These are phyloP conservation scores for Puntigrus tetrazona DNA, from an alignment of 2,113 vertebrate species.

Conservation along the genomic window DNA sequence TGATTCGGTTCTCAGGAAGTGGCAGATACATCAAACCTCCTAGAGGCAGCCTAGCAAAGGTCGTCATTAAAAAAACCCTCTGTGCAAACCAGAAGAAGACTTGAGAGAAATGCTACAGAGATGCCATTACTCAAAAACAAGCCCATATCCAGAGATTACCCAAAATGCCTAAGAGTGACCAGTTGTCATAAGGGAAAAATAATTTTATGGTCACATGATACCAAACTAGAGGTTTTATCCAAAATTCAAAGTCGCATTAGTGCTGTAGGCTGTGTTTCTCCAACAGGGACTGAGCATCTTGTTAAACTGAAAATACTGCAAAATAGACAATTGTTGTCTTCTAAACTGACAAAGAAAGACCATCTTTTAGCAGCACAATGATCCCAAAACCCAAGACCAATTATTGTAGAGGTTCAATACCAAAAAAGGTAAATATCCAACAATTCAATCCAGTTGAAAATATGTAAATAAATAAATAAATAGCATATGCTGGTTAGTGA, in stretches of 20 bases:
- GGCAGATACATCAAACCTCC: slow-evolving; percentile 18
- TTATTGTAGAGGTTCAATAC: not conserved
- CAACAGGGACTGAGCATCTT: not conserved
- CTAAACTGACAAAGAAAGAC: not conserved
- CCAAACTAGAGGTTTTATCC: not conserved
- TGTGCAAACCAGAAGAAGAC: slow-evolving; percentile 21
- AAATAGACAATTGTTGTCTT: not conserved
- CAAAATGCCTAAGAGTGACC: not conserved
- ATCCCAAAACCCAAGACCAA: not conserved
- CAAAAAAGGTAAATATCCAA: not conserved
- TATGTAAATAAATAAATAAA: too few relatives aligned
- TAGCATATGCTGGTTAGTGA: too few relatives aligned
- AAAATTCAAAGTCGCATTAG: not conserved
- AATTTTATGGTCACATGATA: not conserved
- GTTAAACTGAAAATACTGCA: slow-evolving; percentile 12
- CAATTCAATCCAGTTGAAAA: not conserved
- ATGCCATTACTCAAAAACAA: not conserved
- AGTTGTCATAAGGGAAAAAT: not conserved
- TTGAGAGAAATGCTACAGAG: not conserved
- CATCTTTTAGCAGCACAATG: not conserved
- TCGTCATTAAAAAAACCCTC: not conserved
- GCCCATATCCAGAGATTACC: not conserved
- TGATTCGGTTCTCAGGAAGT: slow-evolving; percentile 18
- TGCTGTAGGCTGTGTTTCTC: not conserved
- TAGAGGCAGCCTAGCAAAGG: slow-evolving; percentile 18